Base-by-base conservation (phyloP, 2,113 vertebrate species). In the Megalops atlanticus region DNA sequence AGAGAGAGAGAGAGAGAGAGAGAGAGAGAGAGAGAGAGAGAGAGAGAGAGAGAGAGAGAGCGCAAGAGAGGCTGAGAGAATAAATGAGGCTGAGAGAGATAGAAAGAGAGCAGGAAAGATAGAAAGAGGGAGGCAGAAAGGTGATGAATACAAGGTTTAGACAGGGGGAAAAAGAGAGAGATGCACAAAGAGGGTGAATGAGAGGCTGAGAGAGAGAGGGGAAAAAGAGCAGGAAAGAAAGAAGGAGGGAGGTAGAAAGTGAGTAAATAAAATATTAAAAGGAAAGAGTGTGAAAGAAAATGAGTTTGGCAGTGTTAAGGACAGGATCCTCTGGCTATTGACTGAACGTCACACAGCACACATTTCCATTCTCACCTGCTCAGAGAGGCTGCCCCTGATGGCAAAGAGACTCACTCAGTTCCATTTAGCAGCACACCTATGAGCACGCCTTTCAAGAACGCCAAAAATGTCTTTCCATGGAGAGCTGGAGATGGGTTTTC, bases 301-400 rank as follows among this genome's bases (percentile, higher is more conserved):
- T n/a, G n/a, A n/a, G n/a, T n/a, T n/a, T n/a, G n/a, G n/a, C n/a
- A n/a, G n/a, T n/a, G n/a, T n/a, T n/a, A n/a, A n/a, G n/a, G 16
- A 18, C 21, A 18, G 14, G 21, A 18, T 52, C 49, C 85, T 88
- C 83, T 86, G 91, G 82, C 85, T 83, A 45, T 82, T 45, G 21
- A 75, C 74, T 45, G 74, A 75, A 41, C 38, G 39, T 39, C 36
- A 39, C 31, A 27, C 6, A 71, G 70, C 35, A 77, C 64, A 38
- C 10, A 31, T 8, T 41, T 16, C n/a, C 38, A 64, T 24, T 4
- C 12, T 68, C 49, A 33, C 74, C 24, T 58, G 38, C 71, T 80
- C 68, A 8, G 21, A 33, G 27, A 74, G 15, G 33, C 15, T 16
- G 27, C 43, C 21, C 52, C 21, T 68, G 15, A 41, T 45, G 47